A percentile compares a stretch with the other conserved stretches of the same genome.
Conservation (phyloP, 1,140 invertebrate genomes). For the Drosophila asahinai region DNA sequence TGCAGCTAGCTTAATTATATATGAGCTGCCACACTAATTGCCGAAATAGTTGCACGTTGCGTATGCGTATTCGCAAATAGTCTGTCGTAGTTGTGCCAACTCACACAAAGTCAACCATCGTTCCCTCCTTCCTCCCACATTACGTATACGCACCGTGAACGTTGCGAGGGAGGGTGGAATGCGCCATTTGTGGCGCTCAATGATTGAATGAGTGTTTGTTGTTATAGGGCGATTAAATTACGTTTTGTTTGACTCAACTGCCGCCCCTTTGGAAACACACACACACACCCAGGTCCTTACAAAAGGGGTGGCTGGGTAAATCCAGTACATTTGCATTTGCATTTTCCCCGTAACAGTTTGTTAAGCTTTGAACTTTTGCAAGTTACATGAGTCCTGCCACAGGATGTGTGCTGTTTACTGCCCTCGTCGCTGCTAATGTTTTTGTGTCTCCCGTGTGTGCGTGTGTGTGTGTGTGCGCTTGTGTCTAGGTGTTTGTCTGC, state of each 20-base stretch:
- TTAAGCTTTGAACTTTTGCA: constrained; percentile 83
- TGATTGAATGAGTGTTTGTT: constrained; percentile 58
- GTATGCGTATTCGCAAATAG: constrained; percentile 50
- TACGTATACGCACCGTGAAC: constrained; percentile 32
- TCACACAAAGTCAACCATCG: neutral
- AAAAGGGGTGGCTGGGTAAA: constrained; percentile 25
- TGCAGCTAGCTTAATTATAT: constrained; percentile 41
- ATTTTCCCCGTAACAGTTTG: constrained; percentile 75
- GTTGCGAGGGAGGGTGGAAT: constrained; percentile 18
- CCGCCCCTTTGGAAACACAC: constrained; percentile 8
- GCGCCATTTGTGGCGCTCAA: constrained; percentile 53
- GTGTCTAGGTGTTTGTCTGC: constrained; percentile 57
- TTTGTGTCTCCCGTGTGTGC: constrained; percentile 15
- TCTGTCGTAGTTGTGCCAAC: constrained; percentile 11
- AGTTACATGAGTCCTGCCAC: constrained; percentile 78
- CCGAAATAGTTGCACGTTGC: constrained; percentile 46
- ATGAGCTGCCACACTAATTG: constrained; percentile 55
- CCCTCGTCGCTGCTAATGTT: constrained; percentile 22
- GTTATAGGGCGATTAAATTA: constrained; percentile 62
- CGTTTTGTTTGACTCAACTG: constrained; percentile 57
- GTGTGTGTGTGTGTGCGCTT: constrained; percentile 3
- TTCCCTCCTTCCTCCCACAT: neutral
- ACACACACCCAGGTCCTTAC: neutral
- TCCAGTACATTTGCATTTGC: constrained; percentile 72
- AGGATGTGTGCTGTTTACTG: constrained; percentile 66